Evolutionary conservation across 2,888 invertebrate species (phyloP), one percentile per base, ranked within the genome.

Genomic region (Nomada flava): DNA sequence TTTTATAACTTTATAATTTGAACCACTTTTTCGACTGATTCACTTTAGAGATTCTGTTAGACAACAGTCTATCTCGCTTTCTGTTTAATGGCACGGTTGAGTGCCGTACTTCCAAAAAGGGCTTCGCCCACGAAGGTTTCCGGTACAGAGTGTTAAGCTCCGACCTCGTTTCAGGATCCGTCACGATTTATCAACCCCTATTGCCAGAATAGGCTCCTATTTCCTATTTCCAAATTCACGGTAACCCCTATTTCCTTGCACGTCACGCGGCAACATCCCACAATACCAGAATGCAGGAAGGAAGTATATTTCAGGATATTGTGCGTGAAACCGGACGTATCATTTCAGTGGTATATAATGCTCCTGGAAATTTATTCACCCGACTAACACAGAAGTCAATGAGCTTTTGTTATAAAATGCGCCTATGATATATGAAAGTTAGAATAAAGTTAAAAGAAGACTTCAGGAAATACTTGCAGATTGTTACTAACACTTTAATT

Each of bases 211-310:
- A 10, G n/a, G 26, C 29, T 15, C 42, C 36, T n/a, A 53, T 80
- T 72, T 68, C 57, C 79, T 72, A 78, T 67, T 72, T 68, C 64
- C 59, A 70, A 77, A 77, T 79, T 77, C 47, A 53, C 13, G 42
- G 29, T 42, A 57, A 29, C 44, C 42, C 20, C 62, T 47, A 50
- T 60, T 59, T 70, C 78, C 64, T 65, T 20, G 1, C 26, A 20
- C 13, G 11, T 42, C 68, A 59, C 26, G 20, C n/a, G 7, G 23
- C 59, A 70, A 64, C 47, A 29, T 4, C 26, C 15, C 57, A 26
- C 52, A 18, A 36, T 26, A 0, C 53, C 4, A 13, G 10, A 13
- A 42, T 2, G 20, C 20, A 15, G 52, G 18, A 59, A 26, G n/a
- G 10, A 44, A 20, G 44, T 53, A 5, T 53, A n/a, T 69, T 50